phyloP scores from a whole-genome alignment of 2,797 vertebrate species.

The Spea hammondii region DNA sequence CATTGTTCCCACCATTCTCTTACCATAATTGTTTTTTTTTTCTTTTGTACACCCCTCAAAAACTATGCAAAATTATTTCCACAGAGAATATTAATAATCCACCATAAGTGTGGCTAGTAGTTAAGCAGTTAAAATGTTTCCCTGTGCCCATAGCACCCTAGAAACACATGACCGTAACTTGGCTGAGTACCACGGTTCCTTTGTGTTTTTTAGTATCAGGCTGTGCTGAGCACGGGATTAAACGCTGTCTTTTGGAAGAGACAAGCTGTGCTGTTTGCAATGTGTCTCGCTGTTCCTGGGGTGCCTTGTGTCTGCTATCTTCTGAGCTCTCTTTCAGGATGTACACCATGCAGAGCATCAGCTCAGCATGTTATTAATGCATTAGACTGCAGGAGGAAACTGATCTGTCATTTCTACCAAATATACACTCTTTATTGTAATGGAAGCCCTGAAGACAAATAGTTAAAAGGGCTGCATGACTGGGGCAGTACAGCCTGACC shows the following conservation, averaged over 20 bases:
- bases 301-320: neutral
- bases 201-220: conserved; percentile 30
- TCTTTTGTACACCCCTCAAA: too few relatives aligned
- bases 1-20: too few relatives aligned
- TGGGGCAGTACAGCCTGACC: too few relatives aligned
- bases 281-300: neutral
- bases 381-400: neutral
- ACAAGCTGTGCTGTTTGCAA: conserved; percentile 1
- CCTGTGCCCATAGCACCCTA: neutral
- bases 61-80: too few relatives aligned
- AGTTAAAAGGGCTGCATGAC: too few relatives aligned
- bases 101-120: too few relatives aligned
- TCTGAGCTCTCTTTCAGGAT: conserved; percentile 19
- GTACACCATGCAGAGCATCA: neutral
- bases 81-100: too few relatives aligned
- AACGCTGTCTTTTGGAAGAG: conserved; percentile 17
- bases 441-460: too few relatives aligned
- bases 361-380: neutral
- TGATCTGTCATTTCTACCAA: neutral
- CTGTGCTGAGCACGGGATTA: conserved; percentile 56
- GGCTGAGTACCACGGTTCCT: conserved; percentile 49
- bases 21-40: too few relatives aligned
- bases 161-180: neutral
- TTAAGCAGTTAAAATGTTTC: too few relatives aligned
- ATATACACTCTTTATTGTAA: neutral